These are phyloP conservation scores for Drosophila navojoa DNA, from an alignment of 1,140 invertebrate species.

Conservation along the genomic window DNA sequence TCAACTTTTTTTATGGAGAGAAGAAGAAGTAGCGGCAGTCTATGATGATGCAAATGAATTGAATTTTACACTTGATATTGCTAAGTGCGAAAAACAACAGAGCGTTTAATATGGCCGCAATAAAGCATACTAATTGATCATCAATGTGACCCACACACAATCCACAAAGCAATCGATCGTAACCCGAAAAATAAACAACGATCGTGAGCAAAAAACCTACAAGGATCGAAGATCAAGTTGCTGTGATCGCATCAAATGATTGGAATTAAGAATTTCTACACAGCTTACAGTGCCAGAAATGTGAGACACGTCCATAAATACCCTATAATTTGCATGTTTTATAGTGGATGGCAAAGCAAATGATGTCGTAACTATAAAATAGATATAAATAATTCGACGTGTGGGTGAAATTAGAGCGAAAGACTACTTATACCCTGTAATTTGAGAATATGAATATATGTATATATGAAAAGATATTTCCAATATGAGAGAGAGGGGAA, in stretches of 20 bases:
- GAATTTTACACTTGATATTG: slow-evolving; percentile 39
- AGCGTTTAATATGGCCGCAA: slow-evolving; percentile 75
- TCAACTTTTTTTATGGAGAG: slow-evolving; percentile 37
- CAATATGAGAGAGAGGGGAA: too few species aligned
- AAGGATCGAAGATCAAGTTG: slow-evolving; percentile 30
- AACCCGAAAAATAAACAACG: not conserved
- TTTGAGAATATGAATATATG: too few species aligned
- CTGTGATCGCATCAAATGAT: slow-evolving; percentile 13
- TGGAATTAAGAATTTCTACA: not conserved
- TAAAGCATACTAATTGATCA: slow-evolving; percentile 65
- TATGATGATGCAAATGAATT: slow-evolving; percentile 74
- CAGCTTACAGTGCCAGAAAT: too few species aligned
- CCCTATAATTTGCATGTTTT: too few species aligned
- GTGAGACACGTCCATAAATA: too few species aligned
- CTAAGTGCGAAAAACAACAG: slow-evolving; percentile 74
- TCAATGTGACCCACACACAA: slow-evolving; percentile 25
- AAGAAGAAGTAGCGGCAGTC: slow-evolving; percentile 24
- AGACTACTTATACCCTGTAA: too few species aligned
- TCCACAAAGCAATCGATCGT: not conserved
- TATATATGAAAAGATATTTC: too few species aligned
- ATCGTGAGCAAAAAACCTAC: not conserved
- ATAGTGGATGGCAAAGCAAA: too few species aligned
- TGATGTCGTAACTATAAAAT: too few species aligned
- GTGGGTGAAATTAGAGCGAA: too few species aligned
- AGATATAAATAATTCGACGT: too few species aligned